phyloP scores from a whole-genome alignment of 37 sponge, comb jelly and placozoan species.

The Chondrosia reniformis region DNA sequence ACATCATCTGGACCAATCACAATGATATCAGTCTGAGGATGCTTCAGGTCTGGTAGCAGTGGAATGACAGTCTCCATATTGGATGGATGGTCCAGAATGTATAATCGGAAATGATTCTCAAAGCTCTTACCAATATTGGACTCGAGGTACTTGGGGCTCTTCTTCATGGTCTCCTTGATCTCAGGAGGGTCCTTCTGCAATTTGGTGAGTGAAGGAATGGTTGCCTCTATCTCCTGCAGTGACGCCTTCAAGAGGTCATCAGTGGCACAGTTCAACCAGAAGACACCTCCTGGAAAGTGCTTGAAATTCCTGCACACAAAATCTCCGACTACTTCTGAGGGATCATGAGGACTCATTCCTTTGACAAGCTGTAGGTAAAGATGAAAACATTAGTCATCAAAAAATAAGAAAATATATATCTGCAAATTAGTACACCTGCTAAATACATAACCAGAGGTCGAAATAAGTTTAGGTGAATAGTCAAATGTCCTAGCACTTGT shows the following conservation, averaged over 20 bases:
- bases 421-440: background rate
- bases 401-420: background rate
- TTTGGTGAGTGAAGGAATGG: background rate
- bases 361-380: constrained; percentile 9
- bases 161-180: background rate
- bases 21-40: constrained; percentile 23
- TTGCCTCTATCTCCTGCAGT: constrained; percentile 11
- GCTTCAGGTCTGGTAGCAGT: constrained; percentile 8
- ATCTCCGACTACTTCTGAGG: constrained; percentile 31
- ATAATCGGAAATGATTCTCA: background rate
- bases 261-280: constrained; percentile 27
- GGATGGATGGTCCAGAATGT: constrained; percentile 12
- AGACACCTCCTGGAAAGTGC: constrained; percentile 42
- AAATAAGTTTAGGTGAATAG: too few relatives aligned
- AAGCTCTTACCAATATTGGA: background rate
- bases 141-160: background rate
- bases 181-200: constrained; percentile 8
- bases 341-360: constrained; percentile 9
- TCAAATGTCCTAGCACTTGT: too few relatives aligned
- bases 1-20: background rate
- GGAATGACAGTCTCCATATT: background rate
- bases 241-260: constrained; percentile 28
- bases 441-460: background rate
- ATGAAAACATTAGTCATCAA: too few relatives aligned
- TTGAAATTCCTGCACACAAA: constrained; percentile 28